Base-by-base conservation (phyloP, 2,113 vertebrate genomes). In the Malurus elegans region DNA sequence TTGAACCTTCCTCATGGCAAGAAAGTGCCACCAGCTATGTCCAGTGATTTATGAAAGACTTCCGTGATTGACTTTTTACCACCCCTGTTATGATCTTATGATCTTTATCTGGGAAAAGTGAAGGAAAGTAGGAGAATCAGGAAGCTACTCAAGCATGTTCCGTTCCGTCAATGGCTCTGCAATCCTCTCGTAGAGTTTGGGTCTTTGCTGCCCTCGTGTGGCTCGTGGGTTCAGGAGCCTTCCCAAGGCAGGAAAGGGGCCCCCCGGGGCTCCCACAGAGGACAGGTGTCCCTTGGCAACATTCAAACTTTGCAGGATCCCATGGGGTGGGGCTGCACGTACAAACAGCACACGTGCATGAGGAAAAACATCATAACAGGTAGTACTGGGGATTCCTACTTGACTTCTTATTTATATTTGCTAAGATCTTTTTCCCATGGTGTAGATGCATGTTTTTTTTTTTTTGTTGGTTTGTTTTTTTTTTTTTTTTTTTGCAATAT, bases 81-180 rank as follows among this genome's bases (percentile, higher is more conserved):
- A 8, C 48, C 25, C 21, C 5, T 51, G 28, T 31, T 10, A 36
- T 10, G 28, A 24, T 9, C 56, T 34, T 38, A 38, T 38, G 38
- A 38, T 38, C 38, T 38, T 44, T 51, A 17, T 9, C 31, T 28
- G 40, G 8, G 38, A n/a, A 87, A 66, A 36, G 42, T 8, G 50
- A 71, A 65, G 8, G 8, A 13, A 79, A 62, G 8, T 16, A 17
- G 19, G 38, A 45, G 32, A 36, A 34, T 31, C 6, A 20, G 28
- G 38, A 78, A 42, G 10, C 20, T 11, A 2, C 36, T 18, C 10
- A 4, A 14, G 7, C 5, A 21, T 4, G 24, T 11, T 57, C 8
- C 6, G 4, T 8, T 44, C 18, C 42, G 18, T 9, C 8, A 3
- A 7, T 4, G 26, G 45, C 36, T 40, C n/a, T 0, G 0, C 2